Conservation (phyloP, 2,113 vertebrate genomes). For the Pseudorasbora parva region DNA sequence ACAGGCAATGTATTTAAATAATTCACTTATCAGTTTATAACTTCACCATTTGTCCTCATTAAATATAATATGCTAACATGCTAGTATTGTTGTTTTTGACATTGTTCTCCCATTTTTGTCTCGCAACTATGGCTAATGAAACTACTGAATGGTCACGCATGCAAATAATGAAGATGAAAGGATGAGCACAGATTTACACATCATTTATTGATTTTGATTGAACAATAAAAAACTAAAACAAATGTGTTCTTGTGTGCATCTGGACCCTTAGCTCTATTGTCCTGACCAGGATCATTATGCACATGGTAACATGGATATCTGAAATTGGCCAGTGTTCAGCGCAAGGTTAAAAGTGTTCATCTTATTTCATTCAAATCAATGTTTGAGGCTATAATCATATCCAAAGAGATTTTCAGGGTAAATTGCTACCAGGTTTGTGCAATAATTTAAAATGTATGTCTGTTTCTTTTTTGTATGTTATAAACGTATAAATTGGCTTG, state of each 20-base stretch:
- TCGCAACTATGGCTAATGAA: not conserved
- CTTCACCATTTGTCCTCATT: constrained; percentile 13
- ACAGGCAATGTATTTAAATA: not conserved
- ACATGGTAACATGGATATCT: not conserved
- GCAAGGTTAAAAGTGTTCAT: not conserved
- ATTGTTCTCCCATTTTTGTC: constrained; percentile 14
- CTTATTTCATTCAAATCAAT: not conserved
- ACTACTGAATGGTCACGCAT: not conserved
- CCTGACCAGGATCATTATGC: constrained; percentile 13
- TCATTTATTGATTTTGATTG: not conserved
- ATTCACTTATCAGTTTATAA: constrained; percentile 21
- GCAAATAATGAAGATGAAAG: constrained; percentile 41
- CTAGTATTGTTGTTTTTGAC: constrained; percentile 15
- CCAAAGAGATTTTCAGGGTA: not conserved
- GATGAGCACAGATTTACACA: constrained; percentile 9
- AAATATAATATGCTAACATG: constrained; percentile 13
- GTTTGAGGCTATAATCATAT: not conserved
- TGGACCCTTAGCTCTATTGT: not conserved
- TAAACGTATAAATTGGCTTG: not conserved
- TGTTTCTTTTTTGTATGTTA: too few species aligned
- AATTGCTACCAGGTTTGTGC: not conserved
- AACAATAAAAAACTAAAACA: not conserved
- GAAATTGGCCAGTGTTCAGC: constrained; percentile 4
- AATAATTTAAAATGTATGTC: not conserved
- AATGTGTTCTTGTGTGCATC: constrained; percentile 9